Evolutionary conservation across 2,113 vertebrate genomes (phyloP).

Genomic region (Rhynchopsitta pachyrhyncha): DNA sequence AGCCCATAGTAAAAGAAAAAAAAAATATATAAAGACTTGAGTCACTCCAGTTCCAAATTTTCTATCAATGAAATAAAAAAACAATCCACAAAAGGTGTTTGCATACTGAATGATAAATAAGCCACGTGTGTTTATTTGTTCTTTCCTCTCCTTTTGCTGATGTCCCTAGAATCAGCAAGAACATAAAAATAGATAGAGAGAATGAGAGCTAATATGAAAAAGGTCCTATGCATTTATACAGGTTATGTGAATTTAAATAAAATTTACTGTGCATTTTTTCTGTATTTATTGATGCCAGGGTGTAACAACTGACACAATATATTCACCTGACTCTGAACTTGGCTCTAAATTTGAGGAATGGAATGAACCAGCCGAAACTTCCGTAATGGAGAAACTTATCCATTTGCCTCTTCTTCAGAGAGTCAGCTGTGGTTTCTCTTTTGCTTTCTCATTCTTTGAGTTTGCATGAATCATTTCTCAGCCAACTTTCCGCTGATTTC

Average conservation of each 20-base stretch:
- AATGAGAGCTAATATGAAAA: neutral
- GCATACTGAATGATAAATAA: neutral
- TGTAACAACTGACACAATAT: rapidly evolving
- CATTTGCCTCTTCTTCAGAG: neutral
- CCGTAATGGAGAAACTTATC: neutral
- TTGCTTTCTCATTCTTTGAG: neutral
- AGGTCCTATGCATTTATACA: neutral
- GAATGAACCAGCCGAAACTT: neutral
- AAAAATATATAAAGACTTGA: neutral
- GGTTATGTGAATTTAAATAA: neutral
- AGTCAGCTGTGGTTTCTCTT: neutral
- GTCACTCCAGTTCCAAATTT: neutral
- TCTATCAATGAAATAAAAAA: neutral
- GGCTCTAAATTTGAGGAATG: neutral
- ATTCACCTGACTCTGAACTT: neutral
- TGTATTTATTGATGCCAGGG: neutral
- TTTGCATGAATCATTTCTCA: conserved; percentile 32
- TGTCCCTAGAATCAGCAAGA: neutral
- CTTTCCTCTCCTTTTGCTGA: neutral
- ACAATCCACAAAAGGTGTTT: neutral
- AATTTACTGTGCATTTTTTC: neutral
- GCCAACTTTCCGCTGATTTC: conserved; percentile 44
- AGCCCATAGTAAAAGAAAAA: neutral
- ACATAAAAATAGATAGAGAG: neutral
- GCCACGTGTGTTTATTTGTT: neutral